phyloP scores from a whole-genome alignment of 1,140 invertebrate species.

The Fopius arisanus region DNA sequence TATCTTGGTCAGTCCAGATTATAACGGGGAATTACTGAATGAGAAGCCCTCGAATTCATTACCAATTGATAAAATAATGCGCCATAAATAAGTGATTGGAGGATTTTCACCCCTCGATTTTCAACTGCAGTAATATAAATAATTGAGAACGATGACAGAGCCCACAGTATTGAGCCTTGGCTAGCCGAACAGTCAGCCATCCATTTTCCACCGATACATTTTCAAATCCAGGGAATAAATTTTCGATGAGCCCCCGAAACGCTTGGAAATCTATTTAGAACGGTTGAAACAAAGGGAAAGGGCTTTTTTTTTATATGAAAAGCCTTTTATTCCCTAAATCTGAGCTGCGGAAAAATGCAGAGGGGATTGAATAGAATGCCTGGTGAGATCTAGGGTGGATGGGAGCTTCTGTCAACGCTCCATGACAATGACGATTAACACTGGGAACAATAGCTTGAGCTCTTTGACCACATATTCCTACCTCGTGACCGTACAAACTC shows the following conservation, averaged over 20 bases:
- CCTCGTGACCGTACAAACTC: background rate
- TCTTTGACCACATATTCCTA: background rate
- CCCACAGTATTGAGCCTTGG: too few species aligned
- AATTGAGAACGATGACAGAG: too few species aligned
- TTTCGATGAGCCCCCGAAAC: too few species aligned
- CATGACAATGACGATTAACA: background rate
- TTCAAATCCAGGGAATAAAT: too few species aligned
- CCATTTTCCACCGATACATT: too few species aligned
- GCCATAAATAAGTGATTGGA: too few species aligned
- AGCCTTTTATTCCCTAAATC: background rate
- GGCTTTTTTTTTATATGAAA: background rate
- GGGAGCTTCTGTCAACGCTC: background rate
- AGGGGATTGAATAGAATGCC: background rate
- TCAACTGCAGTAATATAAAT: too few species aligned
- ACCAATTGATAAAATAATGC: background rate
- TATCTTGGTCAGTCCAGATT: conserved; percentile 17
- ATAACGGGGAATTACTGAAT: conserved; percentile 3
- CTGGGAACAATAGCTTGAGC: background rate
- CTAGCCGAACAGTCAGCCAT: too few species aligned
- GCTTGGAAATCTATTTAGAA: background rate
- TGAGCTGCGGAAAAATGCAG: background rate
- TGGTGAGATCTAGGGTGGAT: conserved; percentile 3
- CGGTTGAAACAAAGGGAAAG: background rate
- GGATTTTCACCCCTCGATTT: too few species aligned
- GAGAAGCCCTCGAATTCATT: background rate